A percentile compares a stretch with the other conserved stretches of the same genome.
Evolutionary conservation across 1,140 invertebrate species (phyloP).

Genomic region (Diachasmimorpha longicaudata): DNA sequence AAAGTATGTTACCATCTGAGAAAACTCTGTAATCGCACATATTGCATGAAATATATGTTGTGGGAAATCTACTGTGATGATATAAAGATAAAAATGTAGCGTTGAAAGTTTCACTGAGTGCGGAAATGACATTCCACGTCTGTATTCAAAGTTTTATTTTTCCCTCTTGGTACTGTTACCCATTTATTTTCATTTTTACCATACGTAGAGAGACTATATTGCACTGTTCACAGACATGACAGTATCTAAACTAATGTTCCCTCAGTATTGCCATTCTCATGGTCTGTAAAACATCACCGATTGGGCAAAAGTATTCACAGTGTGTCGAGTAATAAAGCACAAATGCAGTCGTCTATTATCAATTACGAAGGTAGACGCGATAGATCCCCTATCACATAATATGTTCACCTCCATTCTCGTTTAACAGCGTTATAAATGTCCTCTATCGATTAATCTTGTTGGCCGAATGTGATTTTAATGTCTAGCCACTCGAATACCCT

Average conservation of each 20-base stretch:
- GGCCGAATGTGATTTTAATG: constrained; percentile 28
- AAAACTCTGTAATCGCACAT: neutral
- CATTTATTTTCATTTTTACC: constrained; percentile 2
- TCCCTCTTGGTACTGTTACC: neutral
- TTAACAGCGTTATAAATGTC: constrained; percentile 40
- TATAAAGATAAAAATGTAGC: neutral
- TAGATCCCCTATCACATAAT: constrained; percentile 1
- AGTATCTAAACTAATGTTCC: neutral
- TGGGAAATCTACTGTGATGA: neutral
- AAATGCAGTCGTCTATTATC: constrained; percentile 7
- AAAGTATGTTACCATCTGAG: neutral
- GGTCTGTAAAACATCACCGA: neutral
- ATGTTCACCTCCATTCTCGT: neutral
- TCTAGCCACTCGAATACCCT: neutral
- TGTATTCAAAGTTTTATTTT: constrained; percentile 21
- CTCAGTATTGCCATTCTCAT: neutral
- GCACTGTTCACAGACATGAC: neutral
- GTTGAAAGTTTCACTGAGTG: neutral
- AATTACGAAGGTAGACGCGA: neutral
- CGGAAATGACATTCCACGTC: constrained; percentile 5
- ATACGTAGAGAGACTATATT: neutral
- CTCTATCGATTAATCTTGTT: constrained; percentile 42
- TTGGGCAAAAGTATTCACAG: neutral
- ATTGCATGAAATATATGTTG: neutral
- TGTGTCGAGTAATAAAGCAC: neutral